Base-by-base conservation (phyloP, 2,888 invertebrate species). In the Metopia argyrocephala region DNA sequence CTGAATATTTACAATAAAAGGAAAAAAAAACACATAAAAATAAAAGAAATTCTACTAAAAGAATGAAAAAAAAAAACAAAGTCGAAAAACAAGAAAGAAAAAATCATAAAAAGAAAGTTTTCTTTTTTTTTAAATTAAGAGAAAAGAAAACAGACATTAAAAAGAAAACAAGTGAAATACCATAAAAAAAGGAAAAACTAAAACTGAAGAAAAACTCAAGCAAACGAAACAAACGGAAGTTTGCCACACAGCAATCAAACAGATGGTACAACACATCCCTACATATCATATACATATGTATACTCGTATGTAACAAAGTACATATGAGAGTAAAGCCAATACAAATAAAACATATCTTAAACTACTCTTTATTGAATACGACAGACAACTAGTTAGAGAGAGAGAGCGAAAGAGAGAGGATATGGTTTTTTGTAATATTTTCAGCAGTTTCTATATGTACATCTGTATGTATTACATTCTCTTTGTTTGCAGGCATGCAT, bases 231-330 rank as follows among this genome's bases (percentile, higher is more conserved):
- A 69, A 70, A 61, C 81, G 81, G 81, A 81, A 75, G 74, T 75
- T n/a, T 81, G 74, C 78, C 74, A 74, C 81, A 81, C 78, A 70
- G n/a, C 78, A 78, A 61, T 81, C 65, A 81, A 78, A 74, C 74
- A 70, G 74, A 74, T 70, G 69, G 65, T 56, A 56, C 54, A 74
- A 73, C 28, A 50, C 20, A 69, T 21, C 73, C 52, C 73, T 62
- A 61, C 68, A 50, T 23, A 52, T 50, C 21, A 68, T 15, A 61
- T 28, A 21, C 23, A 54, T 46, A 31, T 9, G 57, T 21, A 46
- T 20, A 45, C 46, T 5, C 20, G 27, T 50, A 18, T 21, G 21
- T 21, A 21, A 12, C 31, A 21, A 20, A 31, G 3, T 54, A 18
- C 18, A 52, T 31, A 69, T n/a, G 61, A 68, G 31, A 69, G 27